Base-by-base conservation (phyloP, 2,113 vertebrate genomes). In the Anhinga anhinga region DNA sequence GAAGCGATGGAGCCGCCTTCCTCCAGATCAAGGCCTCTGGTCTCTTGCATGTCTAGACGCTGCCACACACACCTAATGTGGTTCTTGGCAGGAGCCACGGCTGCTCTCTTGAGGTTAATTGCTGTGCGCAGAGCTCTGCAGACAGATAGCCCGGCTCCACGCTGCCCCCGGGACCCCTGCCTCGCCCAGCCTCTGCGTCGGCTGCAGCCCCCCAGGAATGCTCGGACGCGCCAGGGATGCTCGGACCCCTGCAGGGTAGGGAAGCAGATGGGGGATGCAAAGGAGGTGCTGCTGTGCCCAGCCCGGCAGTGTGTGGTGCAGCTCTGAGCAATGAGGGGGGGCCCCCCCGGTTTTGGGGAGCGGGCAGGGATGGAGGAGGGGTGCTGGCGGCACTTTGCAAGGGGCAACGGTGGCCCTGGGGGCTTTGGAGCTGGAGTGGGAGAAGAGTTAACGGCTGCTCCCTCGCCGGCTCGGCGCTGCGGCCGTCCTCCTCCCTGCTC, bases 61-160 rank as follows among this genome's bases (percentile, higher is more conserved):
- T 95, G 96, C 96, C 96, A 95, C 95, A 96, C 95, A 89, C 96
- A 97, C 96, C 96, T 95, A 96, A 97, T 97, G 96, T 93, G 96
- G 95, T 96, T 97, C 91, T 97, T 97, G 96, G 96, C 96, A 97
- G 96, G 93, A 93, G 95, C 95, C 22, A 9, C 50, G 29, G 90
- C 91, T 88, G 92, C 95, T 96, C 96, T 95, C 95, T 59, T 13
- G 95, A 95, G 96, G 95, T 96, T 96, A 96, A 97, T 96, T 95
- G 96, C 94, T 65, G 85, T 2, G 1, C 30, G 13, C 27, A 0
- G 96, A 95, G 91, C 95, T 87, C 92, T 96, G 94, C 93, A 95
- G 94, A 92, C 92, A 90, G 95, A 95, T 85, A 85, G 93, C 88
- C 82, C 21, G 83, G 90, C 96, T 93, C 90, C 29, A 4, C 1